These are phyloP conservation scores for Lycaon pictus DNA, from an alignment of 2,113 vertebrate genomes.

Conservation along the genomic window DNA sequence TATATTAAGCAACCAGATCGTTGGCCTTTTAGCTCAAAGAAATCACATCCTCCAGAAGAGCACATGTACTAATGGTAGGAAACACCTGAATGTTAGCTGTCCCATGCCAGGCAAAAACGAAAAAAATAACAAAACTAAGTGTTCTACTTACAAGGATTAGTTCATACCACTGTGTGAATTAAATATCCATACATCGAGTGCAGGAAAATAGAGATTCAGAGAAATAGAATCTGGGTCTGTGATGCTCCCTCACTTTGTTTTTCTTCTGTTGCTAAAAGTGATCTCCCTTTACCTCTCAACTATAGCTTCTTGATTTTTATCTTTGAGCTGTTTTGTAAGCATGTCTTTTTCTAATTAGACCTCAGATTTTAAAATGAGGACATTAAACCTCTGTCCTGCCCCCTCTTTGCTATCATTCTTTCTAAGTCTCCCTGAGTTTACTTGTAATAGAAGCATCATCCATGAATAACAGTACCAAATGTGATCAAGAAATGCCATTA, in stretches of 20 bases:
- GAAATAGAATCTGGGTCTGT: not conserved
- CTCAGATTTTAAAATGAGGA: not conserved
- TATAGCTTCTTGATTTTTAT: not conserved
- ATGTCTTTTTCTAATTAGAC: not conserved
- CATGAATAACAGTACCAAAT: not conserved
- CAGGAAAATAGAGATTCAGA: not conserved
- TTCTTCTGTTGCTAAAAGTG: not conserved
- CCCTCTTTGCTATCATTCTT: not conserved
- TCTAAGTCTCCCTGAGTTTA: not conserved
- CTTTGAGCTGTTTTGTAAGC: not conserved
- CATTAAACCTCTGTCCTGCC: not conserved
- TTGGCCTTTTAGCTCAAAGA: not conserved
- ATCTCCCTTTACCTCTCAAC: not conserved
- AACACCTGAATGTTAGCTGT: not conserved
- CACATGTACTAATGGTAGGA: not conserved
- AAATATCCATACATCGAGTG: not conserved
- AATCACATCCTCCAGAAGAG: not conserved
- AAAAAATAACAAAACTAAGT: not conserved
- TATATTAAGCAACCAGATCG: conserved; percentile 7
- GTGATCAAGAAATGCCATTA: not conserved
- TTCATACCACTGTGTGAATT: not conserved
- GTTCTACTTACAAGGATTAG: not conserved
- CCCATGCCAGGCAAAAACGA: not conserved
- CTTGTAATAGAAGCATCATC: not conserved
- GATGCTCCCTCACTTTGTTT: not conserved